A percentile compares a stretch with the other conserved stretches of the same genome.
Evolutionary conservation across 2,113 vertebrate species (phyloP).

Genomic region (Himantopus leucocephalus): DNA sequence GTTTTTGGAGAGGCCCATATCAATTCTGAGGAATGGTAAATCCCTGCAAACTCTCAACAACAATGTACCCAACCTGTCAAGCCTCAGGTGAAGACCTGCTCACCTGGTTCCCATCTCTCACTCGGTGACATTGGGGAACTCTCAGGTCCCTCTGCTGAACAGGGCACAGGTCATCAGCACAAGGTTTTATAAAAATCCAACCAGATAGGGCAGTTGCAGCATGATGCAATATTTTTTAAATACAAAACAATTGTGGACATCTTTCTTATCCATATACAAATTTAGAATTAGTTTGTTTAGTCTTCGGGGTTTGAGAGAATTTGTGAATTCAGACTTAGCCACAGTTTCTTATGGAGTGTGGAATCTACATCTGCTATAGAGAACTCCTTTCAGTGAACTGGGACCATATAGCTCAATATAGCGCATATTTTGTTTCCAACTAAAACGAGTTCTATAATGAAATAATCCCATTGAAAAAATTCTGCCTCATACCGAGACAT

Average conservation of each 20-base stretch:
- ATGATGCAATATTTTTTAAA: not conserved
- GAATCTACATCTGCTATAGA: not conserved
- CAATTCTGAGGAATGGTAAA: not conserved
- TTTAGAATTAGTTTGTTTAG: not conserved
- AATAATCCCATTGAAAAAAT: not conserved
- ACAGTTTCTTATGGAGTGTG: not conserved
- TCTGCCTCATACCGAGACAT: not conserved
- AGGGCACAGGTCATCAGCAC: not conserved
- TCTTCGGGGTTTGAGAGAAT: not conserved
- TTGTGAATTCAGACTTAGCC: not conserved
- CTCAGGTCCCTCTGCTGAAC: not conserved
- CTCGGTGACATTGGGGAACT: rapidly evolving
- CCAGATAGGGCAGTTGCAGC: not conserved
- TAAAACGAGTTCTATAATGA: not conserved
- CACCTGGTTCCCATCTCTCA: not conserved
- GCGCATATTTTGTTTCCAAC: not conserved
- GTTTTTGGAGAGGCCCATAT: not conserved
- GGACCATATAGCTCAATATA: not conserved
- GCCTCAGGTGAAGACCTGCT: not conserved
- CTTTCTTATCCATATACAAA: not conserved
- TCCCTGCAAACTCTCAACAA: not conserved
- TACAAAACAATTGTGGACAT: not conserved
- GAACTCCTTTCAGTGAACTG: not conserved
- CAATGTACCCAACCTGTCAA: not conserved
- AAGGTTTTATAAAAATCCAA: not conserved